Conservation (phyloP, 2,797 vertebrate species). For the Schizopygopsis malacanthus region DNA sequence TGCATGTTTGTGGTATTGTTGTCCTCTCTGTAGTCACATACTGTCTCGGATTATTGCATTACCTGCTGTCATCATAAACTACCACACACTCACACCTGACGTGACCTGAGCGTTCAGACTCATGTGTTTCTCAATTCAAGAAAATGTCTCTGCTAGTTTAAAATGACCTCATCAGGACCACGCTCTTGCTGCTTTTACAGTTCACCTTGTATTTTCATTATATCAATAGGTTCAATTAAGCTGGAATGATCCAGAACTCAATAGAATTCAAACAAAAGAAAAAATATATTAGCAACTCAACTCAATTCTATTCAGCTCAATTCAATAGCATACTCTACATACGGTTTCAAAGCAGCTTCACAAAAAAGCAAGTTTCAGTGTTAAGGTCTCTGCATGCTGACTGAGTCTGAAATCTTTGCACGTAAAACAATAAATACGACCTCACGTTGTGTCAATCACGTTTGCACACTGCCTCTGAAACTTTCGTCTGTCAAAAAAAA, state of each 20-base stretch:
- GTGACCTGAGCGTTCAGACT: not conserved
- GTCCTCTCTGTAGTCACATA: slow-evolving; percentile 29
- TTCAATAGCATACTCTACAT: not conserved
- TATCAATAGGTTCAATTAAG: not conserved
- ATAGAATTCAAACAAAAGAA: not conserved
- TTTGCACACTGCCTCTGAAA: too few species aligned
- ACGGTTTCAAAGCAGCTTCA: not conserved
- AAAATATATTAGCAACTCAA: not conserved
- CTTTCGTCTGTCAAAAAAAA: too few species aligned
- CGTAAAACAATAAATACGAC: too few species aligned
- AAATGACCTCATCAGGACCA: not conserved
- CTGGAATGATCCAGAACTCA: not conserved
- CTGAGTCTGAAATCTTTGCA: too few species aligned
- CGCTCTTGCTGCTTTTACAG: not conserved
- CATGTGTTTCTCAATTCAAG: not conserved
- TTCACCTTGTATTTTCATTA: not conserved
- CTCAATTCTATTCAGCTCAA: too few species aligned
- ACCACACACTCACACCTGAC: slow-evolving; percentile 4
- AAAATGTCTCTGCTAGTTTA: not conserved
- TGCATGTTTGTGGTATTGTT: slow-evolving; percentile 63
- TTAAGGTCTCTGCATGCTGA: not conserved
- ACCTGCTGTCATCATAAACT: not conserved
- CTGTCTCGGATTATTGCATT: not conserved
- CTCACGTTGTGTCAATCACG: too few species aligned
- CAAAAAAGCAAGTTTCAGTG: not conserved